Base-by-base conservation (phyloP, 1,140 invertebrate genomes). In the Cydia strobilella region DNA sequence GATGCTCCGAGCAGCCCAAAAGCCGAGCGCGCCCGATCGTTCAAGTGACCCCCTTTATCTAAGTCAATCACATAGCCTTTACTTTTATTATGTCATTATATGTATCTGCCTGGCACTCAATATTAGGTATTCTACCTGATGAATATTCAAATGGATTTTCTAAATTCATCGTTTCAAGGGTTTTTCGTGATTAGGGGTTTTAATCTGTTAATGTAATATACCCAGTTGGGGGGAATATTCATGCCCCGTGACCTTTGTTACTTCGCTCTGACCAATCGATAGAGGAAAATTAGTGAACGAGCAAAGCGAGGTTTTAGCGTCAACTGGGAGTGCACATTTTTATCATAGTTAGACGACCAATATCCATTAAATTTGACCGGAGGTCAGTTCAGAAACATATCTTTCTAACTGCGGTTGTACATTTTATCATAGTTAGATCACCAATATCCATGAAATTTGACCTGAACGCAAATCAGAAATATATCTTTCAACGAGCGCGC, bases 81-180 rank as follows among this genome's bases (percentile, higher is more conserved):
- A n/a, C 48, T 18, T 51, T 18, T 51, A 51, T 51, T 51, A 51
- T n/a, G 15, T n/a, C 48, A 51, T 51, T 51, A 51, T n/a, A 51
- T 51, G 15, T 51, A 51, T 51, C 48, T 51, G 48, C 13, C 48
- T 15, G 48, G 15, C n/a, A 51, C 48, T 51, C 48, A 51, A 51
- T 51, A 51, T 51, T 51, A 51, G n/a, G 48, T 51, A 51, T n/a
- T 51, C 48, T 51, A 51, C n/a, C 48, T 59, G 7, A 59, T 59
- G 20, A 59, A 23, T 23, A 59, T 59, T 23, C 54, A 59, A 59
- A 59, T 59, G 20, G 6, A 59, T 3, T 23, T 59, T 23, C 54
- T 23, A 23, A 59, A 59, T 59, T 59, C 54, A 59, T 59, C 23
- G 54, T 59, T 59, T 23, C 54, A 59, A 59, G 54, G 20, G 54